Conservation (phyloP, 2,797 vertebrate species). For the Poecilia gillii region DNA sequence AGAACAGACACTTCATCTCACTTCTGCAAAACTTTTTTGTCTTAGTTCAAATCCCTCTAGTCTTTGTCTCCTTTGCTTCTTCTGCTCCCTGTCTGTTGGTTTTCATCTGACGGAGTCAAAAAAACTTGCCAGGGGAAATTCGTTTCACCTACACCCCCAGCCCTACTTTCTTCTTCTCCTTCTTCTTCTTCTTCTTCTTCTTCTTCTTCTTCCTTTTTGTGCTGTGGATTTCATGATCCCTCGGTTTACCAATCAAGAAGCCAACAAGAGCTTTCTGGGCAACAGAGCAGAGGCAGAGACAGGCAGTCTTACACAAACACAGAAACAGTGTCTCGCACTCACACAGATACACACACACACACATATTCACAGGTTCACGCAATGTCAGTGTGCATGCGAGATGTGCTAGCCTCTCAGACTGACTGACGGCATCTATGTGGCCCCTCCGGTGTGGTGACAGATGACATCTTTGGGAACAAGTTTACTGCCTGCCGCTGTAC, state of each 20-base stretch:
- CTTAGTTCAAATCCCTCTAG: constrained; percentile 38
- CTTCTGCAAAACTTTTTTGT: constrained; percentile 26
- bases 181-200: neutral
- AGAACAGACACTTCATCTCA: constrained; percentile 27
- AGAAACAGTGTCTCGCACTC: constrained; percentile 30
- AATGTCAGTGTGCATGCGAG: constrained; percentile 47
- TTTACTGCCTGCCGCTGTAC: constrained; percentile 60
- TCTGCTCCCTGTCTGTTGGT: constrained; percentile 11
- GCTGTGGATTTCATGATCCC: constrained; percentile 60
- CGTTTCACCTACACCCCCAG: constrained; percentile 29
- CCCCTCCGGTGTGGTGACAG: constrained; percentile 54
- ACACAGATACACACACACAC: constrained; percentile 11
- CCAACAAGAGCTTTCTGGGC: constrained; percentile 56
- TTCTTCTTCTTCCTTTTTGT: constrained; percentile 47
- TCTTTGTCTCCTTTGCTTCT: constrained; percentile 10
- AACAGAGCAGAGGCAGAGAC: constrained; percentile 51
- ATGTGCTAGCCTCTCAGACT: constrained; percentile 38
- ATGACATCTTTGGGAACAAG: constrained; percentile 59
- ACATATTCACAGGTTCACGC: constrained; percentile 13
- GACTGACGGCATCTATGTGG: constrained; percentile 55
- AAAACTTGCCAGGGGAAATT: constrained; percentile 56
- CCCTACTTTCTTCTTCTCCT: no score
- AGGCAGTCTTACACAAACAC: constrained; percentile 47
- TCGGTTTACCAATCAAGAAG: constrained; percentile 68
- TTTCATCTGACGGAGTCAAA: constrained; percentile 48